Base-by-base conservation (phyloP, 2,888 invertebrate genomes). In the Drosophila rellima region DNA sequence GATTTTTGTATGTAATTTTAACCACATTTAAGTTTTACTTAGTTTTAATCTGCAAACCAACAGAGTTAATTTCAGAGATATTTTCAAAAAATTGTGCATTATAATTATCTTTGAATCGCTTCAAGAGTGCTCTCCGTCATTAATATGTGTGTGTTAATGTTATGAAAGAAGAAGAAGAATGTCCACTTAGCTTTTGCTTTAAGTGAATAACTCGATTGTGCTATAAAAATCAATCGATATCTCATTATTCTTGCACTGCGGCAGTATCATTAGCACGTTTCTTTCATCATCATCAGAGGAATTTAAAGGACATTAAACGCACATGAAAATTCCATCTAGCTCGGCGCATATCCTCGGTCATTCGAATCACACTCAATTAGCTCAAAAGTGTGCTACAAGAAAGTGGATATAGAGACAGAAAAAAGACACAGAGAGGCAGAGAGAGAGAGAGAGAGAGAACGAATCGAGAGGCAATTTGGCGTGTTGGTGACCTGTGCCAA, bases 301-400 rank as follows among this genome's bases (percentile, higher is more conserved):
- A 23, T 48, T 47, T 39, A 57, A 35, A 40, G 54, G 31, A 65
- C 73, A 73, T 70, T 79, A 70, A 79, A 66, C 66, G 79, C 68
- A 73, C 61, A 68, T 65, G 57, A 54, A 66, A 60, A 64, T 63
- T 70, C 55, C 62, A 72, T 71, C 67, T 56, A 55, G 54, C 29
- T 40, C 52, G 39, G 51, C 13, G 44, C 56, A 44, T 15, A 42
- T 26, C 20, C 23, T 66, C 29, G 45, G 59, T 39, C 52, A 44
- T 66, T 73, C 56, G 63, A 68, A 68, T 72, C 64, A 66, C 72
- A 78, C 83, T 80, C 80, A 78, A 82, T 82, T 82, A 80, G 78
- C 70, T 67, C 35, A 56, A 51, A 74, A 74, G 40, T 50, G 50
- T 23, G 51, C 37, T 17, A 5, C 26, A n/a, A 45, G 51, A 50